Evolutionary conservation across 2,797 vertebrate species (phyloP).

Genomic region (Enteromius paludinosus): DNA sequence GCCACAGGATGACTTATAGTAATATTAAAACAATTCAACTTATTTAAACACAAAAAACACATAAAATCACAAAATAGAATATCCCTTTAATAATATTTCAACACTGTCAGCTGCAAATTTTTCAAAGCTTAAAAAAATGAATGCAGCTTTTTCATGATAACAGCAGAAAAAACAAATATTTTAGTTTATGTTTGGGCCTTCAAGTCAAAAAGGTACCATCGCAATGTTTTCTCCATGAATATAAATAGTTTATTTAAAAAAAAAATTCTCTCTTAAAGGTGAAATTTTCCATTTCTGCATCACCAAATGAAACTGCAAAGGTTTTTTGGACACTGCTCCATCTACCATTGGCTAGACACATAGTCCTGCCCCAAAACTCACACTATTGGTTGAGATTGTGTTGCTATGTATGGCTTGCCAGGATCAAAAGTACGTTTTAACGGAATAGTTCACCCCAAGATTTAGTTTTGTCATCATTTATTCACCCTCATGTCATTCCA

Average conservation of each 20-base stretch:
- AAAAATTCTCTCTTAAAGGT: not conserved
- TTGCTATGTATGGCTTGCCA: not conserved
- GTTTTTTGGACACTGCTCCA: not conserved
- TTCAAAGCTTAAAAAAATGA: too few species aligned
- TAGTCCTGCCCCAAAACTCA: not conserved
- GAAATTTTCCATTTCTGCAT: not conserved
- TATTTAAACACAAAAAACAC: not conserved
- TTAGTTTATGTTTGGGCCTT: not conserved
- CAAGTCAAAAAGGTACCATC: not conserved
- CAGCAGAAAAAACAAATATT: not conserved
- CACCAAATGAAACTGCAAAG: not conserved
- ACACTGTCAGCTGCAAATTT: too few species aligned
- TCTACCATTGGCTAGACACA: not conserved
- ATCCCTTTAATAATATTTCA: too few species aligned
- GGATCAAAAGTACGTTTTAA: not conserved
- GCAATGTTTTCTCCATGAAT: not conserved
- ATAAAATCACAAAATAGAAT: not conserved
- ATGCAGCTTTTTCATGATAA: too few species aligned
- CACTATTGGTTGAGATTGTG: not conserved
- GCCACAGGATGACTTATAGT: not conserved
- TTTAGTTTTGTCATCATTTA: not conserved
- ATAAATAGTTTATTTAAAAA: not conserved
- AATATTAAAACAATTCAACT: not conserved
- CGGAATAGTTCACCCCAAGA: not conserved
- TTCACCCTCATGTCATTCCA: not conserved